Conservation (phyloP, 1,140 invertebrate species). For the Penaeus chinensis region DNA sequence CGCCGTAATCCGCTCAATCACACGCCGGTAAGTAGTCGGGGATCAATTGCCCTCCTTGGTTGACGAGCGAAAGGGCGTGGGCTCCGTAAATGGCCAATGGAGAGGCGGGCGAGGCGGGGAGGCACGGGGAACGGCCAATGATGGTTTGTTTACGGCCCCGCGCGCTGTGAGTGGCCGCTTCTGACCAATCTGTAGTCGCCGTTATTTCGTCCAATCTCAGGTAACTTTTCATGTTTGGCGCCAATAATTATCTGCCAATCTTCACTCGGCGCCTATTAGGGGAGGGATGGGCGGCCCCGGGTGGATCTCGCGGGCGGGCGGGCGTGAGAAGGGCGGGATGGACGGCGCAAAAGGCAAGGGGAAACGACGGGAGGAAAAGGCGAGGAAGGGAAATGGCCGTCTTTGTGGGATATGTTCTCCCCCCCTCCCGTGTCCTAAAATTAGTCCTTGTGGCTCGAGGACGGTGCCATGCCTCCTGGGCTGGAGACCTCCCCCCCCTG, state of each 20-base stretch:
- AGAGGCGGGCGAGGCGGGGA: not conserved
- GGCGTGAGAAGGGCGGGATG: not conserved
- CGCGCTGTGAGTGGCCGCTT: conserved; percentile 56
- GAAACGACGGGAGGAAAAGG: not conserved
- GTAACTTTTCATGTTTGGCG: conserved; percentile 62
- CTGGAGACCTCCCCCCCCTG: conserved; percentile 8
- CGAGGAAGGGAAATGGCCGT: conserved; percentile 42
- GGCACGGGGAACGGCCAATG: conserved; percentile 52
- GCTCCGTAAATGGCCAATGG: conserved; percentile 30
- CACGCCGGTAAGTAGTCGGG: too few species aligned
- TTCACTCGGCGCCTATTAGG: conserved; percentile 42
- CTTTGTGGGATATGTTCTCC: conserved; percentile 6
- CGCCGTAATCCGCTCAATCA: too few species aligned
- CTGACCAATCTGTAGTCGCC: conserved; percentile 61
- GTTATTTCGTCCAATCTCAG: conserved; percentile 62
- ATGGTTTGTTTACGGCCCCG: conserved; percentile 52
- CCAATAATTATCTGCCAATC: conserved; percentile 62
- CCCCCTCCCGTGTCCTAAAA: not conserved
- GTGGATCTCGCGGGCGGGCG: too few species aligned
- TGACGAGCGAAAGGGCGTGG: not conserved
- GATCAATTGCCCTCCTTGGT: too few species aligned
- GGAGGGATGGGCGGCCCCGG: not conserved
- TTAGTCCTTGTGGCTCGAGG: conserved; percentile 3
- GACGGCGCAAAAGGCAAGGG: not conserved
- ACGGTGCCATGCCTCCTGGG: not conserved